Evolutionary conservation across 2,113 vertebrate genomes (phyloP), one percentile per base, ranked within the genome.

Genomic region (Bostrychus sinensis): DNA sequence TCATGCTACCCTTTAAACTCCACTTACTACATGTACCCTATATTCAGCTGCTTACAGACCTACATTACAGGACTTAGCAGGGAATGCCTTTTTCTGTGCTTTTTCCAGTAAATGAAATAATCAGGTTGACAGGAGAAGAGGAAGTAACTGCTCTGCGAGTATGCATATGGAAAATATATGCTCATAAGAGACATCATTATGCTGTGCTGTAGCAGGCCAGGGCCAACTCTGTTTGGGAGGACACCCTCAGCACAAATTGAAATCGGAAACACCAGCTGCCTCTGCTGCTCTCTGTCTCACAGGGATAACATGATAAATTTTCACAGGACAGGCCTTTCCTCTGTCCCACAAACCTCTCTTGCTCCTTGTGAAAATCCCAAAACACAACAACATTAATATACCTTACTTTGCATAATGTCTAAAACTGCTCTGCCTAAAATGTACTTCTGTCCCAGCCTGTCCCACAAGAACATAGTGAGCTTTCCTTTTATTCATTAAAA

Each of bases 221-320:
- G 60, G 43, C 26, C 36, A 4, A 12, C 23, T 28, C 25, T 58
- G 30, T 26, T 50, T 26, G 58, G 54, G 60, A 61, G 51, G 68
- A 72, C 50, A 55, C 58, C 36, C 58, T 79, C 64, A 66, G 62
- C 74, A 64, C 48, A 74, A 71, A 57, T 59, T 62, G 25, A 42
- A 63, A 70, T 19, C 56, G 67, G 50, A 75, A 67, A 70, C 56
- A 42, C 64, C 73, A 78, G 73, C 78, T 79, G 77, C 72, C 63
- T 64, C 13, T 60, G 57, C 50, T 19, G 68, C 46, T 34, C 38
- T 46, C 32, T 42, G 37, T 68, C 60, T 72, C 53, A 64, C 8
- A 1, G 37, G 57, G 25, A 66, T 71, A 41, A 19, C 13, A 56
- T 46, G n/a, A 71, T 73, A 43, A 43, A 45, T 32, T 25, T 54